These are phyloP conservation scores for Choloepus didactylus DNA, from an alignment of 2,797 vertebrate genomes.

Conservation along the genomic window DNA sequence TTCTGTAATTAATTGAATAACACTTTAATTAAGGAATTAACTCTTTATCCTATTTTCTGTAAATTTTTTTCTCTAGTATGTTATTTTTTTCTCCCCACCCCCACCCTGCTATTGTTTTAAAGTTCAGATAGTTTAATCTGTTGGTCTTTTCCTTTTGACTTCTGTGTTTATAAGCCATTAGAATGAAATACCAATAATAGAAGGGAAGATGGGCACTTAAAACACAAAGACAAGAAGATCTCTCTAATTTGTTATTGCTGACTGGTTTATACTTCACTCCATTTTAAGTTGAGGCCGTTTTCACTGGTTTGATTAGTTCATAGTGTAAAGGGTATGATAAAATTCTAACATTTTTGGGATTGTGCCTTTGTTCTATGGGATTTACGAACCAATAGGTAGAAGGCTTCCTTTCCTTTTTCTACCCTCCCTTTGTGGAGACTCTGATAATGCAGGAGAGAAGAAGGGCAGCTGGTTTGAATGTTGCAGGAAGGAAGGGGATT, in stretches of 20 bases:
- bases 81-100: neutral
- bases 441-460: neutral
- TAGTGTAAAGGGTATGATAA: neutral
- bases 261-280: neutral
- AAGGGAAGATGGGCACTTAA: neutral
- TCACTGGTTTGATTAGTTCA: neutral
- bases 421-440: neutral
- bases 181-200: neutral
- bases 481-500: neutral
- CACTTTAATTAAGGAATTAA: neutral
- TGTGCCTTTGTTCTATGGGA: neutral
- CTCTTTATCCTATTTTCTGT: neutral
- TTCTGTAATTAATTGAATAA: neutral
- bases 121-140: neutral
- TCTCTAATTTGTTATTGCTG: neutral
- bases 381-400: neutral
- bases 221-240: no score
- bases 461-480: neutral
- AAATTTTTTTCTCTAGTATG: neutral
- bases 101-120: neutral
- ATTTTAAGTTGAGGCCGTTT: neutral
- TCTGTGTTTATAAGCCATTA: neutral
- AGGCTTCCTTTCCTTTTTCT: neutral
- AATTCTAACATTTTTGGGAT: fast-evolving
- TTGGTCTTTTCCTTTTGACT: neutral